Conservation (phyloP, 2,888 invertebrate species). For the Embidobia sp. region DNA sequence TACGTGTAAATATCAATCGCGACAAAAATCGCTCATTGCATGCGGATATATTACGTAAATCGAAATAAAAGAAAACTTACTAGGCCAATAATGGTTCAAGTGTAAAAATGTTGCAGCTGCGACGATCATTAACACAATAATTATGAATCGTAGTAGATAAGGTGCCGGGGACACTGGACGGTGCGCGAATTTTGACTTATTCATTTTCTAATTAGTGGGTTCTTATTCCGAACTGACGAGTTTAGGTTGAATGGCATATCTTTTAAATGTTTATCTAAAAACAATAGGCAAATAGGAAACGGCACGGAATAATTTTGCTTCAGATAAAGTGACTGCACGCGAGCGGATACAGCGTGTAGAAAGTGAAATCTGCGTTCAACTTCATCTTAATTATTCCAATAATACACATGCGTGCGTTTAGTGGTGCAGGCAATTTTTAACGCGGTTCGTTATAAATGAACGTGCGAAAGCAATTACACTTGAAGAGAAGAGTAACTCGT, state of each 20-base stretch:
- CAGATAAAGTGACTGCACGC: background rate
- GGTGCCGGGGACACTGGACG: constrained; percentile 68
- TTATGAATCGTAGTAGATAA: constrained; percentile 71
- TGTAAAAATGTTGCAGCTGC: constrained; percentile 78
- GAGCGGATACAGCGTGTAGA: background rate
- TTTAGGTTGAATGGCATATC: constrained; percentile 71
- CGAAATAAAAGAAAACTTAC: constrained; percentile 71
- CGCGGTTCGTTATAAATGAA: background rate
- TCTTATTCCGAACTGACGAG: constrained; percentile 65
- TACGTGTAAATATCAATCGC: no score
- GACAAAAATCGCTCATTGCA: no score
- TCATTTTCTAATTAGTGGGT: constrained; percentile 71
- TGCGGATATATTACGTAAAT: constrained; percentile 3
- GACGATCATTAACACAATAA: constrained; percentile 74
- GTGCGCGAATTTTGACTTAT: constrained; percentile 60
- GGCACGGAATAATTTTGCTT: no score
- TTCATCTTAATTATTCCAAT: constrained; percentile 15
- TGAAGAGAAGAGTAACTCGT: no score
- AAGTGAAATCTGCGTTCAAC: constrained; percentile 31
- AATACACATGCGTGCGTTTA: background rate
- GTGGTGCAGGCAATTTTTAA: background rate
- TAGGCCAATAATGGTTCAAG: constrained; percentile 77
- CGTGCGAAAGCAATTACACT: no score
- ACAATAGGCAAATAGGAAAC: background rate
- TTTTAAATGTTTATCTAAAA: constrained; percentile 8